phyloP scores from a whole-genome alignment of 2,797 vertebrate species.

The Parauchenoglanis punctatus region DNA sequence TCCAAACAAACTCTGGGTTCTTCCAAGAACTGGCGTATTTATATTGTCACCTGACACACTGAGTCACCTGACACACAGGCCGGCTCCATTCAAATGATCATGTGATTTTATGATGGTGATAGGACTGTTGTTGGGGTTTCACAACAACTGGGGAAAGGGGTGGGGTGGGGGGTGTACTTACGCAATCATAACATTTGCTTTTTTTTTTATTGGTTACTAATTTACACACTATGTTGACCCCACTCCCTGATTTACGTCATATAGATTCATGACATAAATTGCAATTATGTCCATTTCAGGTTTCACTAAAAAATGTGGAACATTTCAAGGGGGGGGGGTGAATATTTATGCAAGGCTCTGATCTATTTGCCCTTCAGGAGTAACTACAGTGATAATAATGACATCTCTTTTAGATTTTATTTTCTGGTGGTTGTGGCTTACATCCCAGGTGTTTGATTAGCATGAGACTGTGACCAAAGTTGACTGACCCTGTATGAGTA shows the following conservation, averaged over 20 bases:
- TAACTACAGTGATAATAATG: no score
- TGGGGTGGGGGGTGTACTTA: not conserved
- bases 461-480: slow-evolving; percentile 38
- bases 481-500: not conserved
- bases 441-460: slow-evolving; percentile 62
- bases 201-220: no score
- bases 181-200: not conserved
- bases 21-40: not conserved
- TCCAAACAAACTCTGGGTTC: not conserved
- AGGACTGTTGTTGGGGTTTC: not conserved
- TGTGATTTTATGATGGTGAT: not conserved
- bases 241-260: no score
- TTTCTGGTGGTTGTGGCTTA: slow-evolving; percentile 18
- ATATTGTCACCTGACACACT: not conserved
- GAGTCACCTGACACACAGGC: not conserved
- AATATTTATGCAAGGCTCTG: not conserved
- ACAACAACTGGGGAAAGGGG: not conserved
- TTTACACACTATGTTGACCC: no score
- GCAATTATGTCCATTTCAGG: not conserved
- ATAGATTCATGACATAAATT: not conserved
- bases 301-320: not conserved
- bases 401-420: not conserved
- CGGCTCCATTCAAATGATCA: not conserved
- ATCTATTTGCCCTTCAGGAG: not conserved
- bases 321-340: not conserved